Percentiles rank a stretch among this genome's conserved stretches.
These are phyloP conservation scores for Adoxophyes honmai DNA, from an alignment of 1,140 invertebrate species.

Conservation along the genomic window DNA sequence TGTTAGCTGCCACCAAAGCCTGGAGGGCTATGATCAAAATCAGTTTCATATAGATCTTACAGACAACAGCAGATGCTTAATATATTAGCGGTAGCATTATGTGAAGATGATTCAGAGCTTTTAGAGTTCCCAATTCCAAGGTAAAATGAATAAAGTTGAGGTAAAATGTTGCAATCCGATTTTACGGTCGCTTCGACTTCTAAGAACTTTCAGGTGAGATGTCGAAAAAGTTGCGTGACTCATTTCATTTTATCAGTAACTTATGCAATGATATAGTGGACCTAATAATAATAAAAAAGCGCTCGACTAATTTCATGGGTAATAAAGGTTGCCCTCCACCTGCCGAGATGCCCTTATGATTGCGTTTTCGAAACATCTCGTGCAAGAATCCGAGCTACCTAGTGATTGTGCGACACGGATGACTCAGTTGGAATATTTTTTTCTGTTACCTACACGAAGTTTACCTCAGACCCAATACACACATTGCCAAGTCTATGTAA, in stretches of 20 bases:
- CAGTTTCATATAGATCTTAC: too few species aligned
- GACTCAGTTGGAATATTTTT: neutral
- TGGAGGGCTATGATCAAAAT: too few species aligned
- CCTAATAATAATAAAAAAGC: slow-evolving; percentile 32
- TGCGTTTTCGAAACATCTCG: slow-evolving; percentile 57
- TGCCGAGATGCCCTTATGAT: slow-evolving; percentile 58
- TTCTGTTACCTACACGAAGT: neutral
- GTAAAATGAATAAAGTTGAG: neutral
- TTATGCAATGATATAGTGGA: slow-evolving; percentile 12
- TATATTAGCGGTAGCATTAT: too few species aligned
- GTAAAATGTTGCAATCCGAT: neutral
- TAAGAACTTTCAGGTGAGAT: too few species aligned
- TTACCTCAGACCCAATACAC: too few species aligned
- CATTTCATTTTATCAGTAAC: too few species aligned
- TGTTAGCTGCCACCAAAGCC: neutral
- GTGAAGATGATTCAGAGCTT: neutral
- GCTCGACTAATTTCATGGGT: slow-evolving; percentile 36
- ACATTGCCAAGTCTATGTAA: too few species aligned
- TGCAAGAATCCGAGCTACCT: slow-evolving; percentile 48
- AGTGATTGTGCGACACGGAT: neutral
- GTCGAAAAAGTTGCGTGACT: too few species aligned
- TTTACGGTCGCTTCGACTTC: neutral
- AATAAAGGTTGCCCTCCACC: slow-evolving; percentile 41
- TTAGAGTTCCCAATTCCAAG: slow-evolving; percentile 1
- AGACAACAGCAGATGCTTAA: too few species aligned